phyloP scores from a whole-genome alignment of 1,140 invertebrate genomes.

The Drosophila takahashii region DNA sequence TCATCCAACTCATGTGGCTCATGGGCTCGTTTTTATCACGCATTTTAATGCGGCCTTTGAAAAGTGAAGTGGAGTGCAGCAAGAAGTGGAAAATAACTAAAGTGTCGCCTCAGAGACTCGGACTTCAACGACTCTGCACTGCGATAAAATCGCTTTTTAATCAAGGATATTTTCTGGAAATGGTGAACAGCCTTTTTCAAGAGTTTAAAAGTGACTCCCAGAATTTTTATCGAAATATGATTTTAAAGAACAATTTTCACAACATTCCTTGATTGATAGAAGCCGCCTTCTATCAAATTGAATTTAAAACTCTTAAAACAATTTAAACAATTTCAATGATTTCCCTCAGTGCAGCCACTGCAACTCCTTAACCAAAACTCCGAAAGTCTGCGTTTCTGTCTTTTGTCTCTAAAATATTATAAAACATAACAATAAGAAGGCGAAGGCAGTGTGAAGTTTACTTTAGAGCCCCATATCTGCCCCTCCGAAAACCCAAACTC shows the following conservation, averaged over 20 bases:
- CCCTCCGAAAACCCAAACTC: slow-evolving; percentile 70
- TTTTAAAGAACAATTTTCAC: too few species aligned
- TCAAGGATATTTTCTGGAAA: slow-evolving; percentile 1
- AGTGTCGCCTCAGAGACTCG: slow-evolving; percentile 67
- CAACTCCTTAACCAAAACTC: slow-evolving; percentile 26
- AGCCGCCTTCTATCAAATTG: too few species aligned
- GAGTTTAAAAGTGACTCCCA: not conserved
- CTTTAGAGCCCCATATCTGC: slow-evolving; percentile 35
- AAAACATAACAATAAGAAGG: slow-evolving; percentile 82
- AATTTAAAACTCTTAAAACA: too few species aligned
- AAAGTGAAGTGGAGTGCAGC: slow-evolving; percentile 78
- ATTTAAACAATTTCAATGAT: not conserved
- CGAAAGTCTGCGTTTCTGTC: slow-evolving; percentile 41
- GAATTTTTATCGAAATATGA: not conserved
- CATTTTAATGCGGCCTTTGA: slow-evolving; percentile 81
- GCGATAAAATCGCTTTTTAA: slow-evolving; percentile 16
- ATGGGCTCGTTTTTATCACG: slow-evolving; percentile 68
- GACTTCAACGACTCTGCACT: slow-evolving; percentile 20
- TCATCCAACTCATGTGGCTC: slow-evolving; percentile 53
- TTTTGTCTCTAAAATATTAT: slow-evolving; percentile 80
- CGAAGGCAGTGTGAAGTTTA: slow-evolving; percentile 73
- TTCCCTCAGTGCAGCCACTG: slow-evolving; percentile 16
- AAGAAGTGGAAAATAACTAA: slow-evolving; percentile 82
- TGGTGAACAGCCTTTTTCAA: not conserved
- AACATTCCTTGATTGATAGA: too few species aligned